Conservation (phyloP, 2,797 vertebrate species). For the Coccyzus lansbergi region DNA sequence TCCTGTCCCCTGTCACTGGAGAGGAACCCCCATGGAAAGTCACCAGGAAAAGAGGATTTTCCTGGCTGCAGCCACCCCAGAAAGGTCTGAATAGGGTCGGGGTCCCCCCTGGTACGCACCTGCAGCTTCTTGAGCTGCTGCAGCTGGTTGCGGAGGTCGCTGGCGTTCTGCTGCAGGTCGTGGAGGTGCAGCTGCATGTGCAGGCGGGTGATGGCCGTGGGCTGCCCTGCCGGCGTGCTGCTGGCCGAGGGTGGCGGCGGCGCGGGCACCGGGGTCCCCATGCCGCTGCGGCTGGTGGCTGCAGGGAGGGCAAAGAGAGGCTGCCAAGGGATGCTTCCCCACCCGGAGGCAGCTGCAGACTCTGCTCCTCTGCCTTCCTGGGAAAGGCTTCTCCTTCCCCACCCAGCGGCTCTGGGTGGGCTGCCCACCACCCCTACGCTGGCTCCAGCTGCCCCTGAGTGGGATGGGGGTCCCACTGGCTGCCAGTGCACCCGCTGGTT, state of each 20-base stretch:
- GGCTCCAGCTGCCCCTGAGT: neutral
- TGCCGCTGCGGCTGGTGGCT: constrained; percentile 83
- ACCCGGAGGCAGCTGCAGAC: neutral
- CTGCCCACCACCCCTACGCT: accelerated
- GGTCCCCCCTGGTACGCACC: constrained; percentile 64
- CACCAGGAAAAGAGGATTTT: accelerated
- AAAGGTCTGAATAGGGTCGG: accelerated
- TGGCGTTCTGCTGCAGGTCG: constrained; percentile 93
- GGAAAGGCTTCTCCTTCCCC: neutral
- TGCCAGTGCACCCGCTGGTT: accelerated
- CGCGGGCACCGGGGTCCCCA: constrained; percentile 87
- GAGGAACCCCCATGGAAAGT: neutral
- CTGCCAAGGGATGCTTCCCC: neutral
- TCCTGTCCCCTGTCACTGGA: no score
- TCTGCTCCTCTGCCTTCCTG: accelerated
- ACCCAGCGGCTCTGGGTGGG: neutral
- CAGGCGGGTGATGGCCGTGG: constrained; percentile 84
- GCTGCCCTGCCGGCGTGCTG: constrained; percentile 75
- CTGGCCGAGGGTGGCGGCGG: constrained; percentile 72
- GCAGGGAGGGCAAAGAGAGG: constrained; percentile 4
- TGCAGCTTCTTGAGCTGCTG: constrained; percentile 91
- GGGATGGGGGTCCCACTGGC: accelerated
- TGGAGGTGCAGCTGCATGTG: constrained; percentile 97
- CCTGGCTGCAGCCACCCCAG: neutral
- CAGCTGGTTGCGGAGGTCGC: constrained; percentile 93